Evolutionary conservation across 1,140 invertebrate species (phyloP), one percentile per base, ranked within the genome.

Genomic region (Gonatopus flavifemur): DNA sequence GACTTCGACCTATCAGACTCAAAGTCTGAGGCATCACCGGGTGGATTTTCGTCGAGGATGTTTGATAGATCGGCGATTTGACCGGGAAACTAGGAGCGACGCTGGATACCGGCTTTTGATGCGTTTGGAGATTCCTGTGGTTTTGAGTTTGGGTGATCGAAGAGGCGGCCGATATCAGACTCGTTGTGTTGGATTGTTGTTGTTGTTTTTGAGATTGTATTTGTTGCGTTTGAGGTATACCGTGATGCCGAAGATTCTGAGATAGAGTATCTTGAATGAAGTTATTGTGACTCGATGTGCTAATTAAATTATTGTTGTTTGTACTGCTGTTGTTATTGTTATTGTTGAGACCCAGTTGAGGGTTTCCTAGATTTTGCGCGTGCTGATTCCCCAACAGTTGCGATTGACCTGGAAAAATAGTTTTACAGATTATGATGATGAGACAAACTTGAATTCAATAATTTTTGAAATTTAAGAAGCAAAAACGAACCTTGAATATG

Each of bases 11-110:
- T 28, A 78, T 69, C 2, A 78, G 57, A 38, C 77, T 80, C 55
- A 88, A 79, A 6, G 85, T 88, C 67, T 89, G 88, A 22, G 88
- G 88, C 78, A 88, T 87, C 46, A 89, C 86, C 28, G 88, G 88
- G 76, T 88, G 86, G 45, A 90, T 87, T 73, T 89, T 88, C 48
- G 87, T 90, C 38, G 88, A 90, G 7, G 87, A 88, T 31, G 87
- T 89, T 70, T 89, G 87, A 76, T 89, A 89, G 55, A 89, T 88
- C 64, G 84, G 88, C 59, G 83, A 90, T 69, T 86, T 85, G 70
- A 86, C 89, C 58, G 81, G 73, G 45, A 77, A 76, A 57, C 85
- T 90, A 20, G 88, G 89, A 42, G 88, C 88, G 33, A 91, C 89
- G 73, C 88, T 91, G 61, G 88, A 91, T 43, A 91, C 87, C 41